phyloP scores from a whole-genome alignment of 2,888 invertebrate genomes.

The Labia minor region DNA sequence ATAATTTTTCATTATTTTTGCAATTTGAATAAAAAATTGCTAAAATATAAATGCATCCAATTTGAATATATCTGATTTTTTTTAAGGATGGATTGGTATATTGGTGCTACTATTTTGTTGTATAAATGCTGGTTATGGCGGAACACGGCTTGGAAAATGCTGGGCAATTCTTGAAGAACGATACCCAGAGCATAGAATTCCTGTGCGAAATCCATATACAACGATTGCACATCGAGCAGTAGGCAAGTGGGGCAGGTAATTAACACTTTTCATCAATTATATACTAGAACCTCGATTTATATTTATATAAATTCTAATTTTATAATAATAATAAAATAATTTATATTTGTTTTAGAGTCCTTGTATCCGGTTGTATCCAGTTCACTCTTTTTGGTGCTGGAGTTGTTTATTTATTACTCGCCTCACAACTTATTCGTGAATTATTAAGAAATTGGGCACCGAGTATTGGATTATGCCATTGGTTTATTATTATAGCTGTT shows the following conservation, averaged over 20 bases:
- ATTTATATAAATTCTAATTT: too few relatives aligned
- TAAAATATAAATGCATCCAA: too few relatives aligned
- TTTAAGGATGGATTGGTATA: slow-evolving; percentile 55
- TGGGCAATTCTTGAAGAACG: slow-evolving; percentile 59
- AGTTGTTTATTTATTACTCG: slow-evolving; percentile 53
- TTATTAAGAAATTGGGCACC: slow-evolving; percentile 42
- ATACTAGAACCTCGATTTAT: too few relatives aligned
- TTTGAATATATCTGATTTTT: too few relatives aligned
- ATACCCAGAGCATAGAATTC: slow-evolving; percentile 46
- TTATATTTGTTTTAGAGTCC: slow-evolving; percentile 31
- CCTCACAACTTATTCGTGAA: slow-evolving; percentile 52
- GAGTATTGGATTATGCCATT: slow-evolving; percentile 46
- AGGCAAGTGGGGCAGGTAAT: slow-evolving; percentile 48
- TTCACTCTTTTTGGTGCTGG: slow-evolving; percentile 55
- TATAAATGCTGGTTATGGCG: slow-evolving; percentile 51
- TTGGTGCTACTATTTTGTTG: slow-evolving; percentile 49
- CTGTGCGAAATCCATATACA: slow-evolving; percentile 55
- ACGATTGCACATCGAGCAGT: slow-evolving; percentile 52
- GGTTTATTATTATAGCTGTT: slow-evolving; percentile 51
- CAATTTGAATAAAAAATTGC: too few relatives aligned
- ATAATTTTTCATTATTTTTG: too few relatives aligned
- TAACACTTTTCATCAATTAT: background rate
- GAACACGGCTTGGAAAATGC: slow-evolving; percentile 53
- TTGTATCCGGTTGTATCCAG: slow-evolving; percentile 50
- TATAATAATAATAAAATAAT: background rate